These are phyloP conservation scores for Lagopus muta DNA, from an alignment of 2,113 vertebrate genomes.

Conservation along the genomic window DNA sequence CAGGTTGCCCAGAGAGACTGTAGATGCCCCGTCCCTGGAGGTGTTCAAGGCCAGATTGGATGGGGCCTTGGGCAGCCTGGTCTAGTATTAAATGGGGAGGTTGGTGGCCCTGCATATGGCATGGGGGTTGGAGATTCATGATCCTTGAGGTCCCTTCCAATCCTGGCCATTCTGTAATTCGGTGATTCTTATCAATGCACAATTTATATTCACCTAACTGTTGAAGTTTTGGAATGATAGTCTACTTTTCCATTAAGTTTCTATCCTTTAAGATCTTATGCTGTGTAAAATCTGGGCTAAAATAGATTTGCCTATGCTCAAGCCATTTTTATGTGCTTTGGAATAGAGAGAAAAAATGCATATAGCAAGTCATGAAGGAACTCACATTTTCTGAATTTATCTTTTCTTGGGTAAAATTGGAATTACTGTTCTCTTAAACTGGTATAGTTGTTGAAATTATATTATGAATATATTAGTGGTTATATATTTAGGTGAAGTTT, in stretches of 20 bases:
- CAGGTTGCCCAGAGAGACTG: no score
- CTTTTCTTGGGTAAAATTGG: neutral
- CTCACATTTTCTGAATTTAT: neutral
- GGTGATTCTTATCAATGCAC: neutral
- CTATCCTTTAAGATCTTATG: neutral
- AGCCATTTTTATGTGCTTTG: neutral
- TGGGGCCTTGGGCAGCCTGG: no score
- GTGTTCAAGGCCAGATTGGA: no score
- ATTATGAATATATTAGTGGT: neutral
- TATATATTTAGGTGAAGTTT: neutral
- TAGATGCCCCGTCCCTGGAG: no score
- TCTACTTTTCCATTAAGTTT: neutral
- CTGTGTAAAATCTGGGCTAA: neutral
- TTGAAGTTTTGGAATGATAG: neutral
- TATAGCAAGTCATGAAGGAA: neutral
- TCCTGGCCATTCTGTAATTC: no score
- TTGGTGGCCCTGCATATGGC: no score
- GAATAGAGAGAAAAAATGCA: neutral
- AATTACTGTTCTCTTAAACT: neutral
- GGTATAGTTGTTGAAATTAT: neutral
- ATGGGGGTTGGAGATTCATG: no score
- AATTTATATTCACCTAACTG: neutral
- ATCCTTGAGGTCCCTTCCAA: no score
- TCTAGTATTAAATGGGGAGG: no score
- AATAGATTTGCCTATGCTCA: neutral